Evolutionary conservation across 2,888 invertebrate genomes (phyloP).

Genomic region (Ptychoptera albimana): DNA sequence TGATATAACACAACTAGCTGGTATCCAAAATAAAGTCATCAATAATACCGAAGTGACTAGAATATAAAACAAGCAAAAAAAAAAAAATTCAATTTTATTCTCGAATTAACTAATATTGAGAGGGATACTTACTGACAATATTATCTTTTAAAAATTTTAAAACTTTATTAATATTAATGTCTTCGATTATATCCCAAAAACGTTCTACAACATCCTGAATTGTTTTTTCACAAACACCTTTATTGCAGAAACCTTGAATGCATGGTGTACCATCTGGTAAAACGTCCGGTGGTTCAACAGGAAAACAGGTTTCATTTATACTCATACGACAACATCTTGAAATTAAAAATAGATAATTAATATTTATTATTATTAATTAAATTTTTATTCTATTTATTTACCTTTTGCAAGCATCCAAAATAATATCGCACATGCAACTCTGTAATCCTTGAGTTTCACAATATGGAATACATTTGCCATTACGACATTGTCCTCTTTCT

Average conservation of each 20-base stretch:
- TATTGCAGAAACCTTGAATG: conserved; percentile 91
- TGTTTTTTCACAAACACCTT: conserved; percentile 86
- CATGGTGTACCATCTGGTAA: conserved; percentile 90
- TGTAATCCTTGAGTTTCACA: conserved; percentile 86
- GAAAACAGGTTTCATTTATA: conserved; percentile 81
- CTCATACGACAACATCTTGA: conserved; percentile 70
- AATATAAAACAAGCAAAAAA: neutral
- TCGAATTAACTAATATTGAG: too few species aligned
- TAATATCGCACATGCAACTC: conserved; percentile 93
- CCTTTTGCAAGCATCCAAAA: conserved; percentile 81
- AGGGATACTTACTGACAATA: conserved; percentile 64
- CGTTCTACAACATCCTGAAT: conserved; percentile 90
- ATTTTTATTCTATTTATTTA: conserved; percentile 7
- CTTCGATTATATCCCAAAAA: conserved; percentile 95
- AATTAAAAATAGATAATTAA: conserved; percentile 1
- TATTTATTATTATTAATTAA: neutral
- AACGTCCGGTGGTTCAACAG: conserved; percentile 75
- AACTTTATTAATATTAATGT: conserved; percentile 87
- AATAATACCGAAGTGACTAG: conserved; percentile 60
- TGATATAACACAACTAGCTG: conserved; percentile 74
- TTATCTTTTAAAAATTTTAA: conserved; percentile 79
- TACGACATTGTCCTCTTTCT: conserved; percentile 77
- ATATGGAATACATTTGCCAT: conserved; percentile 86
- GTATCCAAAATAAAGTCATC: conserved; percentile 89
- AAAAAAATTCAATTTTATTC: neutral